Base-by-base conservation (phyloP, 2,888 invertebrate genomes). In the Busseola fusca region DNA sequence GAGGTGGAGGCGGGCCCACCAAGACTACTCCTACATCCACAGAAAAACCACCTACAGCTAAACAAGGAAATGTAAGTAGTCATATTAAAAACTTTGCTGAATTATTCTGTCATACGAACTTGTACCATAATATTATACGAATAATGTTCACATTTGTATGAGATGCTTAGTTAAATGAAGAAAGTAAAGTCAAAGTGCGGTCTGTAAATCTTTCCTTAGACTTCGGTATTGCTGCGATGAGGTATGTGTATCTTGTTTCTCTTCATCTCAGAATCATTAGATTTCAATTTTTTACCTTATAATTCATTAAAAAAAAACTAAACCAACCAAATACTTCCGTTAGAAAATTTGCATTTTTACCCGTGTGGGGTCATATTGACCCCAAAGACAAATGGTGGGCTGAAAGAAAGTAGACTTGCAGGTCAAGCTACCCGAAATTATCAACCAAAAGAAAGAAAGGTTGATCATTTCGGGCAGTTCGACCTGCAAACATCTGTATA, bases 21-120 rank as follows among this genome's bases (percentile, higher is more conserved):
- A 95, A 95, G 81, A 89, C 90, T 21, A 93, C 94, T 37, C 94
- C 94, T 0, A 92, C 93, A 0, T 87, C 92, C 0, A 82, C 90
- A 0, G 95, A 94, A 30, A 95, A 94, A 83, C 85, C 90, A 0
- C 88, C 89, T 66, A 62, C 88, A 16, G 85, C 87, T 4, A 95
- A 94, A 89, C 93, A 94, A 88, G 88, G 91, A 50, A 89, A 95
- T 79, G 95, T 95, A 87, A 86, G 92, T 82, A 54, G 9, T 27
- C 16, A 52, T 25, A 27, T 54, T 5, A 27, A 56, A 27, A 54
- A 54, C 2, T 7, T 54, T 54, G 27, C 27, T 27, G 27, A 16
- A 16, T 7, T 27, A 3, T 25, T 16, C 7, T 27, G 25, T 54
- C 16, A 54, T 54, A 18, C 18, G 18, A 56, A 56, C 0, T 30